These are phyloP conservation scores for Microtus pennsylvanicus DNA, from an alignment of 2,113 vertebrate genomes.

Conservation along the genomic window DNA sequence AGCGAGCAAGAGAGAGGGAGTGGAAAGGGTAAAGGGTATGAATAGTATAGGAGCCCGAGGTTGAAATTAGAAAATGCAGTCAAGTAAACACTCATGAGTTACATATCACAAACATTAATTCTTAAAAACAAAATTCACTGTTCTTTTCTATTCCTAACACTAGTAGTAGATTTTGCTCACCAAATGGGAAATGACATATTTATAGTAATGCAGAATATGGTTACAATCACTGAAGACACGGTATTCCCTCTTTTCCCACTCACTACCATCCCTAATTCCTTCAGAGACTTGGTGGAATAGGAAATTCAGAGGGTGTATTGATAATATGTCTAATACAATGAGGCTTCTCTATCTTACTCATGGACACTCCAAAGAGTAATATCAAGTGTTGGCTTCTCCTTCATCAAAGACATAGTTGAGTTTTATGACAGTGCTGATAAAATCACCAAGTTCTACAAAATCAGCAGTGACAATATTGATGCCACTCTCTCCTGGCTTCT, in stretches of 20 bases:
- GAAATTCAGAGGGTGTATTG: constrained; percentile 88
- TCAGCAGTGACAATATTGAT: constrained; percentile 98
- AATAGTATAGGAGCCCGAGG: constrained; percentile 64
- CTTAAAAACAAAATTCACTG: constrained; percentile 81
- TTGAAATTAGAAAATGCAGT: constrained; percentile 68
- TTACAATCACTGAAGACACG: constrained; percentile 78
- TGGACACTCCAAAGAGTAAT: constrained; percentile 46
- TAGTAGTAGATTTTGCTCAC: constrained; percentile 82
- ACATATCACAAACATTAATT: constrained; percentile 78
- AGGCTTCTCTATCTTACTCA: constrained; percentile 71
- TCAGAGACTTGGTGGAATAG: constrained; percentile 87
- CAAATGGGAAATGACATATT: constrained; percentile 82
- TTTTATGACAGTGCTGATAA: constrained; percentile 97
- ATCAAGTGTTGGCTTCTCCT: constrained; percentile 95
- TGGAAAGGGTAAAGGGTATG: background rate
- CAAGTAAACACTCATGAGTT: constrained; percentile 70
- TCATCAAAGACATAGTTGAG: constrained; percentile 97
- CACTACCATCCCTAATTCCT: constrained; percentile 89
- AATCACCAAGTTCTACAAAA: constrained; percentile 99
- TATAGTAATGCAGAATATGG: constrained; percentile 80
- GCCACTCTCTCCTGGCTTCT: constrained; percentile 96
- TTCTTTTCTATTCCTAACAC: constrained; percentile 79
- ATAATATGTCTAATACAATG: constrained; percentile 85
- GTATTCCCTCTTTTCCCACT: constrained; percentile 78
- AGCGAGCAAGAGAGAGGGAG: constrained; percentile 46